phyloP scores from a whole-genome alignment of 2,113 vertebrate species.

The Siphamia tubifer region DNA sequence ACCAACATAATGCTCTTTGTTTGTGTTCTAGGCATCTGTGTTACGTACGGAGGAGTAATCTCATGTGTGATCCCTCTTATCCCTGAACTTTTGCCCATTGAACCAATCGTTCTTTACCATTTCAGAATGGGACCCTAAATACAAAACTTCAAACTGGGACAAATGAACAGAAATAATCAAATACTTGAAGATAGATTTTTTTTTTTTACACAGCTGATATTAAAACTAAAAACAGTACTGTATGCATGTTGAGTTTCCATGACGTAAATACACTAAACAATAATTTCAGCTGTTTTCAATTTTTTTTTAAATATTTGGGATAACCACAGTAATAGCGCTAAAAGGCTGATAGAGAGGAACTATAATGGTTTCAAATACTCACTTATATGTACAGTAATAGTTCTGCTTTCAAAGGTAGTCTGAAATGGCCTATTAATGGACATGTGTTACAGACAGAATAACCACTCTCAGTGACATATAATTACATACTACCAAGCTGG shows the following conservation, averaged over 20 bases:
- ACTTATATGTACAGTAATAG: no score
- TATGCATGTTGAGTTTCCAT: no score
- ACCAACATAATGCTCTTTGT: conserved; percentile 75
- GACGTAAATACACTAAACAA: no score
- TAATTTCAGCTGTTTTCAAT: no score
- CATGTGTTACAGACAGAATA: not conserved
- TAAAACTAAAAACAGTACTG: no score
- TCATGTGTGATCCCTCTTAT: conserved; percentile 64
- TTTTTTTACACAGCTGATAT: no score
- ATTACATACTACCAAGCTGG: not conserved
- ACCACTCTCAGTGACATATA: not conserved
- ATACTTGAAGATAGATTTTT: not conserved
- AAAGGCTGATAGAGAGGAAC: no score
- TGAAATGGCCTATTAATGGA: no score
- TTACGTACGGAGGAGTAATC: conserved; percentile 67
- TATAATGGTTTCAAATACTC: no score
- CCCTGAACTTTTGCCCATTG: conserved; percentile 65
- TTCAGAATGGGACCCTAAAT: conserved; percentile 41
- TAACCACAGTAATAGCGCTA: no score
- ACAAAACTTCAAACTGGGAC: not conserved
- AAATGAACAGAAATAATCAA: conserved; percentile 2
- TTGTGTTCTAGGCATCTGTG: conserved; percentile 59
- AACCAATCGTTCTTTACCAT: conserved; percentile 31
- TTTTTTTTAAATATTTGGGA: no score
- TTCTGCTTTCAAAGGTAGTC: no score